Evolutionary conservation across 2,797 vertebrate species (phyloP).

Genomic region (Toxotes lorentzi): DNA sequence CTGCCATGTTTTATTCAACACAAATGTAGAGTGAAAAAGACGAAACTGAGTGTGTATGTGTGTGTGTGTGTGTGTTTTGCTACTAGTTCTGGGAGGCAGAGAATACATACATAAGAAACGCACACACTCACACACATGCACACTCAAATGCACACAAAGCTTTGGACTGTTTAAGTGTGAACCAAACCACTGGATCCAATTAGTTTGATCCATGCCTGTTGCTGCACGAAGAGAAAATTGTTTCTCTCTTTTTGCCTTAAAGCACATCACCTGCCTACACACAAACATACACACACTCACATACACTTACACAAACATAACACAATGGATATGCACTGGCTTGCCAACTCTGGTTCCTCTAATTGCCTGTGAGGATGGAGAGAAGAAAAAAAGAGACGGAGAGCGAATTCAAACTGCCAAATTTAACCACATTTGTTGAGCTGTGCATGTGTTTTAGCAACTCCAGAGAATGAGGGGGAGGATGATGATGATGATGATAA

Average conservation of each 20-base stretch:
- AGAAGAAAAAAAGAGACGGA: constrained; percentile 31
- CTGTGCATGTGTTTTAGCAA: constrained; percentile 62
- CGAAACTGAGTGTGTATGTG: constrained; percentile 24
- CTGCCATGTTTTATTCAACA: constrained; percentile 74
- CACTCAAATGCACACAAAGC: constrained; percentile 6
- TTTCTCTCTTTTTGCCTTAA: constrained; percentile 55
- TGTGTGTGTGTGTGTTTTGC: constrained; percentile 19
- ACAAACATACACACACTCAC: constrained; percentile 9
- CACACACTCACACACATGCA: background rate
- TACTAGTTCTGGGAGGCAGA: constrained; percentile 11
- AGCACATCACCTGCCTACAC: constrained; percentile 56
- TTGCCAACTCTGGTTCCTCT: constrained; percentile 52
- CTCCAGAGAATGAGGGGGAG: constrained; percentile 41
- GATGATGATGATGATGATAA: constrained; percentile 29
- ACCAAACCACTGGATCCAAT: constrained; percentile 69
- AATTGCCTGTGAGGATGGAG: constrained; percentile 61
- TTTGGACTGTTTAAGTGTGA: constrained; percentile 58
- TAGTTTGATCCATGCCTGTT: constrained; percentile 75
- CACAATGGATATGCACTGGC: constrained; percentile 58
- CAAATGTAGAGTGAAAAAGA: constrained; percentile 54
- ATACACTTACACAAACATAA: constrained; percentile 33
- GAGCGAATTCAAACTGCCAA: constrained; percentile 59
- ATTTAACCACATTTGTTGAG: constrained; percentile 62
- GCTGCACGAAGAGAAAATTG: constrained; percentile 50
- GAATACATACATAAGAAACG: constrained; percentile 4